These are phyloP conservation scores for Caenorhabditis briggsae DNA, from an alignment of 1,140 invertebrate species.

Conservation along the genomic window DNA sequence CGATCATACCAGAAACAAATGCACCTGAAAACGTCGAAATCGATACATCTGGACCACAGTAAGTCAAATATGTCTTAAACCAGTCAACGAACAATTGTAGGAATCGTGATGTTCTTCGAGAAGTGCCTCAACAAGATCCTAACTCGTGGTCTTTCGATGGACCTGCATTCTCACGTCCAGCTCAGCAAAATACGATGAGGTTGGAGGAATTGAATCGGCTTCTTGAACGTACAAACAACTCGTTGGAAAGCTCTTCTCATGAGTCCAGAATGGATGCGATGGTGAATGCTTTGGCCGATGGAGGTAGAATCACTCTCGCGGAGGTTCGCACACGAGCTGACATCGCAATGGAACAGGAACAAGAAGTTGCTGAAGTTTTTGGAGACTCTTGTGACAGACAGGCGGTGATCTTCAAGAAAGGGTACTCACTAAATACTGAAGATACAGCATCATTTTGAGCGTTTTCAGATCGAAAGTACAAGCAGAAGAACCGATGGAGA, in stretches of 20 bases:
- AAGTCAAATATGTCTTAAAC: not conserved
- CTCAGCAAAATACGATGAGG: conserved; percentile 11
- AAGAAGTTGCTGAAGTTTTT: conserved; percentile 20
- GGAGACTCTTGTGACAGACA: conserved; percentile 44
- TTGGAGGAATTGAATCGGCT: conserved; percentile 47
- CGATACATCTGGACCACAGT: conserved; percentile 9
- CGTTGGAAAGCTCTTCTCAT: not conserved
- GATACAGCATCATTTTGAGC: not conserved
- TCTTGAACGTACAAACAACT: conserved; percentile 41
- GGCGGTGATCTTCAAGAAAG: conserved; percentile 39
- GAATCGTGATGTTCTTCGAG: conserved; percentile 40
- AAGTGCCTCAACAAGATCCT: conserved; percentile 7
- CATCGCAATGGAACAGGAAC: conserved; percentile 33
- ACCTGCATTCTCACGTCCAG: conserved; percentile 14
- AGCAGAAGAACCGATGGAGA: conserved; percentile 10
- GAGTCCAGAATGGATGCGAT: conserved; percentile 38
- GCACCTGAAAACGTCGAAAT: not conserved
- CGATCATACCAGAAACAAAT: not conserved
- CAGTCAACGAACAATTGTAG: not conserved
- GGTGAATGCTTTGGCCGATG: conserved; percentile 48
- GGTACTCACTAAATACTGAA: not conserved
- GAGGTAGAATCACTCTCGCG: conserved; percentile 48
- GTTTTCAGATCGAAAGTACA: not conserved
- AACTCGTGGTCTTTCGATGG: conserved; percentile 52
- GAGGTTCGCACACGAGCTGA: conserved; percentile 4